A percentile compares a stretch with the other conserved stretches of the same genome.
These are phyloP conservation scores for Hypanus sabinus DNA, from an alignment of 2,113 vertebrate species.

Conservation along the genomic window DNA sequence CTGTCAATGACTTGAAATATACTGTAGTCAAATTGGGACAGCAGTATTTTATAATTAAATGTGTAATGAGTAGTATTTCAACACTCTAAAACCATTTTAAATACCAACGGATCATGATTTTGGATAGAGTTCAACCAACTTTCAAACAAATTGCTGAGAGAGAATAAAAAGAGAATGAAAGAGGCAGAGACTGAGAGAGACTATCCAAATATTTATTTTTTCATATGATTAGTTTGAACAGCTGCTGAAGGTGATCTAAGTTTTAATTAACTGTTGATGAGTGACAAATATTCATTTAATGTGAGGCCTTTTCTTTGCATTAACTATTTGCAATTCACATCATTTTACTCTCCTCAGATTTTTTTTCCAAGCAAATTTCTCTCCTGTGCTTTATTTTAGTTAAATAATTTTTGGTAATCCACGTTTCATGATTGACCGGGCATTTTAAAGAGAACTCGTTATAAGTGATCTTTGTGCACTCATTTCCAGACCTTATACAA, in stretches of 20 bases:
- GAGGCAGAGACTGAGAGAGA: not conserved
- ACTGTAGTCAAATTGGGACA: not conserved
- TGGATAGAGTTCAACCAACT: not conserved
- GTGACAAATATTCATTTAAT: conserved; percentile 3
- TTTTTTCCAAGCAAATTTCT: not conserved
- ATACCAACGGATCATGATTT: conserved; percentile 6
- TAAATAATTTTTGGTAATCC: not conserved
- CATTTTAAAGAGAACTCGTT: not conserved
- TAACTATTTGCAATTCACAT: not conserved
- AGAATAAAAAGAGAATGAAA: not conserved
- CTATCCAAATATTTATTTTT: not conserved
- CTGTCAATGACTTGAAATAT: not conserved
- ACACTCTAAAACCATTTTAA: not conserved
- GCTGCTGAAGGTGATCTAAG: not conserved
- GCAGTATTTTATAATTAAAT: not conserved
- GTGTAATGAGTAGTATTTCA: not conserved
- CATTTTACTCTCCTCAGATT: not conserved
- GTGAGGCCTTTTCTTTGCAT: not conserved
- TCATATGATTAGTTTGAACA: not conserved
- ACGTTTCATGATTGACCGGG: no score
- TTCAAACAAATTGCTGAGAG: not conserved
- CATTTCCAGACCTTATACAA: not conserved
- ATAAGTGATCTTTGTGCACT: not conserved
- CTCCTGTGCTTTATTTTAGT: not conserved
- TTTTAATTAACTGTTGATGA: not conserved